Conservation (phyloP, 1,140 invertebrate genomes). For the Drosophila triauraria region DNA sequence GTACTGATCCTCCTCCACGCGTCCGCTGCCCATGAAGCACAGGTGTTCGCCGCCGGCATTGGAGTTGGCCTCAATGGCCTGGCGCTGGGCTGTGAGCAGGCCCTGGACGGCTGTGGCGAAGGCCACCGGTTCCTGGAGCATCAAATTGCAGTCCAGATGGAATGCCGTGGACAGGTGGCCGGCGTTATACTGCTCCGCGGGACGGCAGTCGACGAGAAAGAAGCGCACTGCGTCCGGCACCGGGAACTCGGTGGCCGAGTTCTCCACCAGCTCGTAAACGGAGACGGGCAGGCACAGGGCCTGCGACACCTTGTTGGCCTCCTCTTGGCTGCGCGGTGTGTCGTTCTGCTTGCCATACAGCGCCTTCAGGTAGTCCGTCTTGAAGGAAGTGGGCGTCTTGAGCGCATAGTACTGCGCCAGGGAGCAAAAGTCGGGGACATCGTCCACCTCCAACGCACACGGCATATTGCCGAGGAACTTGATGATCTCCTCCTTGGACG, state of each 20-base stretch:
- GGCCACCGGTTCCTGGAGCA: slow-evolving; percentile 97
- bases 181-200: slow-evolving; percentile 98
- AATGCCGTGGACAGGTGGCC: slow-evolving; percentile 98
- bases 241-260: slow-evolving; percentile 88
- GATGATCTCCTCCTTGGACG: slow-evolving; percentile 89
- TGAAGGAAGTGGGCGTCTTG: slow-evolving; percentile 96
- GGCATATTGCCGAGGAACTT: slow-evolving; percentile 92
- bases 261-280: slow-evolving; percentile 93
- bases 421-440: slow-evolving; percentile 98
- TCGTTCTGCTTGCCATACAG: slow-evolving; percentile 85
- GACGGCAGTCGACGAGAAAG: slow-evolving; percentile 98
- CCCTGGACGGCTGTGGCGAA: slow-evolving; percentile 98
- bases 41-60: slow-evolving; percentile 97
- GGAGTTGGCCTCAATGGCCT: slow-evolving; percentile 94
- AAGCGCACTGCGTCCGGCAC: slow-evolving; percentile 90
- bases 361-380: slow-evolving; percentile 89
- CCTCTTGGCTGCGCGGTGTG: slow-evolving; percentile 63
- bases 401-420: slow-evolving; percentile 96
- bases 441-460: slow-evolving; percentile 94
- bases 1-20: slow-evolving; percentile 97
- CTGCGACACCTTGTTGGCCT: slow-evolving; percentile 75
- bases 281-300: slow-evolving; percentile 97
- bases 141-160: slow-evolving; percentile 98
- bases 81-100: slow-evolving; percentile 94
- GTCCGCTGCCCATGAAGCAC: slow-evolving; percentile 98